These are phyloP conservation scores for Sardina pilchardus DNA, from an alignment of 2,113 vertebrate species.

Conservation along the genomic window DNA sequence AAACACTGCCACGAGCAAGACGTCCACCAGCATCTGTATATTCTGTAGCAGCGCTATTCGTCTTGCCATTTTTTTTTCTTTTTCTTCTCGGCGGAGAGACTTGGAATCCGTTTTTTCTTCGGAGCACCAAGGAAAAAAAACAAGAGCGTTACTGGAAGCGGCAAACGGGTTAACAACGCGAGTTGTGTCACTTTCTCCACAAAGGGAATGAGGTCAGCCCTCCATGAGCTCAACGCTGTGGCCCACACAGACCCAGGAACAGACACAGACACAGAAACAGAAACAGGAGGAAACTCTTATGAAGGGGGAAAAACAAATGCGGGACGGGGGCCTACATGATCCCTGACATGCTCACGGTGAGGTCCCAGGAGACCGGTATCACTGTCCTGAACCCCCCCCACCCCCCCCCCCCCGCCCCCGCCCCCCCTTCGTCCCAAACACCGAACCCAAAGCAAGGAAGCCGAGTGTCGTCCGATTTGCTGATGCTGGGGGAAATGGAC, in stretches of 20 bases:
- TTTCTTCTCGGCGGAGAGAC: neutral
- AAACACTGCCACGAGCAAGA: neutral
- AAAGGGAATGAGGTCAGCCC: slow-evolving; percentile 45
- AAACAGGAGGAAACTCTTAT: neutral
- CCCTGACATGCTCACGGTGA: neutral
- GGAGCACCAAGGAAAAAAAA: neutral
- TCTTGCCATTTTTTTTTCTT: neutral
- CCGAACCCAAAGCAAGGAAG: slow-evolving; percentile 54
- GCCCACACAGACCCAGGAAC: neutral
- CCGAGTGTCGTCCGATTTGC: slow-evolving; percentile 54
- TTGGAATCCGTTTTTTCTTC: neutral
- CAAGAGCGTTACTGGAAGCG: neutral
- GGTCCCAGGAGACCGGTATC: slow-evolving; percentile 37
- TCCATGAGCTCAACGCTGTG: neutral
- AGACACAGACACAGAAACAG: neutral
- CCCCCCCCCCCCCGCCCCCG: too few species aligned
- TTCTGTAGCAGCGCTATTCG: neutral
- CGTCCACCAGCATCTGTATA: neutral
- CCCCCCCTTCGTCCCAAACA: neutral
- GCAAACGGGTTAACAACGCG: neutral
- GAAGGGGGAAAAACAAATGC: neutral
- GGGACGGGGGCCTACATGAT: neutral
- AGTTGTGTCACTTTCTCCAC: slow-evolving; percentile 29
- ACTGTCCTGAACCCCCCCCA: slow-evolving; percentile 38
- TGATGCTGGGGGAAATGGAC: slow-evolving; percentile 60